These are phyloP conservation scores for Notodonta ziczac DNA, from an alignment of 2,888 invertebrate genomes.

Conservation along the genomic window DNA sequence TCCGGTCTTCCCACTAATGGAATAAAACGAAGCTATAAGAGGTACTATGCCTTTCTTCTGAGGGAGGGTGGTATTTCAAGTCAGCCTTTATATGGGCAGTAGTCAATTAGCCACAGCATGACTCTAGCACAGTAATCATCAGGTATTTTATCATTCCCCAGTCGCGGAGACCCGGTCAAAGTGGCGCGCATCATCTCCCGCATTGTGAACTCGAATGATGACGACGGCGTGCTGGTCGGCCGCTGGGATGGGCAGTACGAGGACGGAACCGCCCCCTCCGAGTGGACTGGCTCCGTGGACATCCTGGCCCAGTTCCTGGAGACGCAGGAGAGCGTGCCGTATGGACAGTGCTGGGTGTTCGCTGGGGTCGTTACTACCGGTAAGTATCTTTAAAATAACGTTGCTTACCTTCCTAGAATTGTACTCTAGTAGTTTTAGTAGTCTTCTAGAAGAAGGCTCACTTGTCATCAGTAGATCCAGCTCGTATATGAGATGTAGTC, in stretches of 20 bases:
- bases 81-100: no score
- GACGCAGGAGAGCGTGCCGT: constrained; percentile 87
- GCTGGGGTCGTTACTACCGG: constrained; percentile 92
- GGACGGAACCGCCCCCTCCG: constrained; percentile 90
- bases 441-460: no score
- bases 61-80: no score
- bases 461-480: no score
- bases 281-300: constrained; percentile 92
- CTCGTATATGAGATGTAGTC: no score
- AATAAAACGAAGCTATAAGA: no score
- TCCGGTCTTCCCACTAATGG: no score
- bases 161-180: constrained; percentile 89
- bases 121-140: no score
- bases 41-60: no score
- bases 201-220: constrained; percentile 90
- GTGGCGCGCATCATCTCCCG: constrained; percentile 89
- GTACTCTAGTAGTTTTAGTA: no score
- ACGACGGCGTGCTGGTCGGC: constrained; percentile 88
- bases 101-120: no score
- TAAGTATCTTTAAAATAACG: constrained; percentile 50
- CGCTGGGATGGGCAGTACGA: constrained; percentile 90
- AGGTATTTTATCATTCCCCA: constrained; percentile 27
- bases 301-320: constrained; percentile 89
- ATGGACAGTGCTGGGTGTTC: constrained; percentile 96
- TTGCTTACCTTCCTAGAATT: no score